phyloP scores from a whole-genome alignment of 1,140 invertebrate species.

The Drosophila cardini region DNA sequence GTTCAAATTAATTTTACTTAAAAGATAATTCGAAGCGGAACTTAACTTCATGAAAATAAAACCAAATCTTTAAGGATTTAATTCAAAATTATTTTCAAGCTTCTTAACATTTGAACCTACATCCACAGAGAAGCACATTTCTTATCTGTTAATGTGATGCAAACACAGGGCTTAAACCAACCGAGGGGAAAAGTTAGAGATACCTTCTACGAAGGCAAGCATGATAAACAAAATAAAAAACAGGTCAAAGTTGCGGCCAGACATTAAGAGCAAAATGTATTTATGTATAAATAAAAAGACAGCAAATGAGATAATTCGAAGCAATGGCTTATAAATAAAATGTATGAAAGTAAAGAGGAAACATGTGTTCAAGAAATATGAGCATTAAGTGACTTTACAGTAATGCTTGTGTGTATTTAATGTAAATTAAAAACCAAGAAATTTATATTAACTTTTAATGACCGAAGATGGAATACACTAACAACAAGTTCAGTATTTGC shows the following conservation, averaged over 20 bases:
- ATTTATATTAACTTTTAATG: background rate
- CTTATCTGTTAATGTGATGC: slow-evolving; percentile 58
- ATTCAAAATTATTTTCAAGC: background rate
- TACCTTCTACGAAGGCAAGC: slow-evolving; percentile 2
- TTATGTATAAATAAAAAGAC: slow-evolving; percentile 16
- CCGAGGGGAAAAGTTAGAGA: background rate
- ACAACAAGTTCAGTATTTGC: too few species aligned
- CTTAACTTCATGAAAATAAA: too few species aligned
- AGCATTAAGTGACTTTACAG: slow-evolving; percentile 40
- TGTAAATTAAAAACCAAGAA: slow-evolving; percentile 54
- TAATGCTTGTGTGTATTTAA: slow-evolving; percentile 25
- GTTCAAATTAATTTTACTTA: too few species aligned
- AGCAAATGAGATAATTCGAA: slow-evolving; percentile 14
- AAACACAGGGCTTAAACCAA: slow-evolving; percentile 19
- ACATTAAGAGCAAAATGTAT: background rate
- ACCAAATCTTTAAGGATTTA: background rate
- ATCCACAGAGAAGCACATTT: slow-evolving; percentile 23
- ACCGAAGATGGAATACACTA: background rate
- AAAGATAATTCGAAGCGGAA: too few species aligned
- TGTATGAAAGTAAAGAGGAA: slow-evolving; percentile 26
- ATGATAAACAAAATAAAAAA: slow-evolving; percentile 34
- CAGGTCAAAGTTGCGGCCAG: slow-evolving; percentile 13
- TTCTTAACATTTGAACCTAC: background rate
- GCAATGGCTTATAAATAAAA: slow-evolving; percentile 22
- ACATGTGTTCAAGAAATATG: slow-evolving; percentile 35